These are phyloP conservation scores for Pachyramphus minor DNA, from an alignment of 2,113 vertebrate species.

Conservation along the genomic window DNA sequence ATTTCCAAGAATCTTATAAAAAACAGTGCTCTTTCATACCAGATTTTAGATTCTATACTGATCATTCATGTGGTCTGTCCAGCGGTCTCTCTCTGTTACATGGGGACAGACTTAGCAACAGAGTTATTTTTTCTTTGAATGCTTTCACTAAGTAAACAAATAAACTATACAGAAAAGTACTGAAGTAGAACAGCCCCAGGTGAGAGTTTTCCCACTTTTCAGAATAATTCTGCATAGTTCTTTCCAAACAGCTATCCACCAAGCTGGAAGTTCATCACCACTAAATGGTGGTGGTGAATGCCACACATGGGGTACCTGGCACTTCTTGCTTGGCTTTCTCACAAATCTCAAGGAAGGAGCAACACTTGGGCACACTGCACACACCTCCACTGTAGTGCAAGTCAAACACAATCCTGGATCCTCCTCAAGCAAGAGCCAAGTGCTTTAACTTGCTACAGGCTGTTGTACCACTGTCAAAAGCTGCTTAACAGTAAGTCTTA, in stretches of 20 bases:
- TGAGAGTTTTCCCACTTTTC: not conserved
- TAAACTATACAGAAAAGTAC: not conserved
- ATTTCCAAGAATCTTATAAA: not conserved
- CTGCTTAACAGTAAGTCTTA: not conserved
- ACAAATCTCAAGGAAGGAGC: not conserved
- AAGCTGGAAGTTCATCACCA: not conserved
- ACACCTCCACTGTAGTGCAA: not conserved
- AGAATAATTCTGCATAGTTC: not conserved
- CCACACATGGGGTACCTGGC: accelerated
- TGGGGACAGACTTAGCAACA: not conserved
- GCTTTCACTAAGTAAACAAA: not conserved
- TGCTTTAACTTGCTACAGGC: not conserved
- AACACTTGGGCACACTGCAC: not conserved
- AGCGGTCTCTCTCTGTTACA: too few species aligned
- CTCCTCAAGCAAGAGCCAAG: not conserved
- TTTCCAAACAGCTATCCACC: not conserved
- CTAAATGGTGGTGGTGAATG: conserved; percentile 42
- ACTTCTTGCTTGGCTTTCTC: not conserved
- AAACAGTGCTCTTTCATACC: not conserved
- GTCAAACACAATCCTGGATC: not conserved
- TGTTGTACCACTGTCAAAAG: not conserved
- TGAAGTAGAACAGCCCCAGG: not conserved
- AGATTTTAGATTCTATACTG: not conserved
- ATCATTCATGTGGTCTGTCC: not conserved
- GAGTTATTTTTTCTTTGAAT: not conserved